A percentile compares a stretch with the other conserved stretches of the same genome.
Conservation (phyloP, 2,888 invertebrate genomes). For the Lasioglossum pauxillum region DNA sequence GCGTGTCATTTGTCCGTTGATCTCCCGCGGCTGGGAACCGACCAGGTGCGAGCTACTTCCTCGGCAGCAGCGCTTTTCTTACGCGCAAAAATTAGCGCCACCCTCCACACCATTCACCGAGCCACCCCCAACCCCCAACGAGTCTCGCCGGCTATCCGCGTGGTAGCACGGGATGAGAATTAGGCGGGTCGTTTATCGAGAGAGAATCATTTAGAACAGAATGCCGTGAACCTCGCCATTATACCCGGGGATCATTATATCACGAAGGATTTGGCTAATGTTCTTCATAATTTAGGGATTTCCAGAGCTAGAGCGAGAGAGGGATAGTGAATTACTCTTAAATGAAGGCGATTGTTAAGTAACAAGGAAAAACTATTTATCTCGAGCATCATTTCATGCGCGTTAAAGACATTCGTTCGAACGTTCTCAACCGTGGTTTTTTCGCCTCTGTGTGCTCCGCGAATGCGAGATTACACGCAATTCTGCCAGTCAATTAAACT, state of each 20-base stretch:
- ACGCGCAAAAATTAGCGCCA: slow-evolving; percentile 81
- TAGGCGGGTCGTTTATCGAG: slow-evolving; percentile 74
- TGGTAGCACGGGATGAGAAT: slow-evolving; percentile 74
- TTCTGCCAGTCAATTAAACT: slow-evolving; percentile 48
- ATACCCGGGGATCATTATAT: slow-evolving; percentile 54
- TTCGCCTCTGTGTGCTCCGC: neutral
- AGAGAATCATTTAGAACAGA: slow-evolving; percentile 64
- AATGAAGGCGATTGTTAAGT: neutral
- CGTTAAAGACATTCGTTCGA: neutral
- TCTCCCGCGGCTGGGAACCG: slow-evolving; percentile 80
- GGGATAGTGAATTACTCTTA: neutral
- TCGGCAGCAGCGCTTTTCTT: slow-evolving; percentile 76
- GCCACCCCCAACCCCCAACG: slow-evolving; percentile 31
- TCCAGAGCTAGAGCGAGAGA: neutral
- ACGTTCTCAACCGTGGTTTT: neutral
- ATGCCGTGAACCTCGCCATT: slow-evolving; percentile 54
- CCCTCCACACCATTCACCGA: slow-evolving; percentile 56
- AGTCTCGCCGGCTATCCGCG: slow-evolving; percentile 44
- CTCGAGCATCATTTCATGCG: neutral
- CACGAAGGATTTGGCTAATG: slow-evolving; percentile 46
- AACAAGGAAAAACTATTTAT: neutral
- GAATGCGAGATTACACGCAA: slow-evolving; percentile 10
- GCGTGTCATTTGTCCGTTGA: slow-evolving; percentile 84
- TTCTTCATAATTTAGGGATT: slow-evolving; percentile 46
- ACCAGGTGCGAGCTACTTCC: slow-evolving; percentile 75